These are phyloP conservation scores for Microplitis manilae DNA, from an alignment of 2,888 invertebrate genomes.

Conservation along the genomic window DNA sequence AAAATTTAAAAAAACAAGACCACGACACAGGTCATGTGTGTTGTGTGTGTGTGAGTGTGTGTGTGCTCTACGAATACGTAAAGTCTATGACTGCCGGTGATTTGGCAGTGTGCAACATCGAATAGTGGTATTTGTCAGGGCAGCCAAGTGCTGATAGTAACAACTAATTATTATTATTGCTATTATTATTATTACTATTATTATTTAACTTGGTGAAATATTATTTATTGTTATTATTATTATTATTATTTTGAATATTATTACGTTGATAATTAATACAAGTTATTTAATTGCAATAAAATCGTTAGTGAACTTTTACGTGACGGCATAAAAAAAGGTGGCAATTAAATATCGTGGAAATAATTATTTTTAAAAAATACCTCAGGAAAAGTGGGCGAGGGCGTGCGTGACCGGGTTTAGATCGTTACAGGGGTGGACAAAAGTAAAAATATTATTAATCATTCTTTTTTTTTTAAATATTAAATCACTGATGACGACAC, in stretches of 20 bases:
- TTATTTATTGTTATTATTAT: slow-evolving; percentile 4
- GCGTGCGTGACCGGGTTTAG: slow-evolving; percentile 41
- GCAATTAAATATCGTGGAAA: slow-evolving; percentile 40
- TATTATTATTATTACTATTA: background rate
- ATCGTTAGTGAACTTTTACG: background rate
- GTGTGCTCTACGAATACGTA: slow-evolving; percentile 18
- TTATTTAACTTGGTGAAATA: background rate
- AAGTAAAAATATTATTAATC: slow-evolving; percentile 3
- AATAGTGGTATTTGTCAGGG: slow-evolving; percentile 27
- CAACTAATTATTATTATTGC: background rate
- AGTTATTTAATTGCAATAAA: background rate
- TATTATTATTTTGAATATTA: background rate
- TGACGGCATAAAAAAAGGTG: slow-evolving; percentile 36
- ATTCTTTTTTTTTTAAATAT: background rate
- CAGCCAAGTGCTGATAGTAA: slow-evolving; percentile 10
- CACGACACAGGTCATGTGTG: slow-evolving; percentile 6
- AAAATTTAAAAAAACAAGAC: slow-evolving; percentile 4
- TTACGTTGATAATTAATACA: background rate
- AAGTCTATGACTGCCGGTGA: slow-evolving; percentile 36
- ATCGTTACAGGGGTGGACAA: slow-evolving; percentile 30
- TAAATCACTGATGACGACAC: background rate
- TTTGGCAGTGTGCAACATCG: slow-evolving; percentile 39
- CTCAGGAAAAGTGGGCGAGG: slow-evolving; percentile 39
- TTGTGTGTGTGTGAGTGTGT: slow-evolving; percentile 37
- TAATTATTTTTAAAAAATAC: slow-evolving; percentile 19